Evolutionary conservation across 1,140 invertebrate genomes (phyloP).

Genomic region (Drosophila grimshawi): DNA sequence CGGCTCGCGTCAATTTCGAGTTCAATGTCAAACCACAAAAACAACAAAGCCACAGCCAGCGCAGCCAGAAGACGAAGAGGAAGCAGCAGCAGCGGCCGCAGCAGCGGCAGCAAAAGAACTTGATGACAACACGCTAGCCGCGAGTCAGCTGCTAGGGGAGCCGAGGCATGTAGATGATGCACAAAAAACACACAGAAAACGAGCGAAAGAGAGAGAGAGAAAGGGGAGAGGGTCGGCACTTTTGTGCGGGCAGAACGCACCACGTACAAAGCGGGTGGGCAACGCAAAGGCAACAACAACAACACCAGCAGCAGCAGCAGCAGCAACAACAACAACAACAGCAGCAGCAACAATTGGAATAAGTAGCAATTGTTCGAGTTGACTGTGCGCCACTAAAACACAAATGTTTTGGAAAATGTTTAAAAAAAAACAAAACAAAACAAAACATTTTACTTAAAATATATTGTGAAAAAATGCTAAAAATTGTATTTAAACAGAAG

Average conservation of each 20-base stretch:
- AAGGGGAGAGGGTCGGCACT: neutral
- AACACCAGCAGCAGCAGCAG: constrained; percentile 4
- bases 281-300: neutral
- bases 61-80: constrained; percentile 9
- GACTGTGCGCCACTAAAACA: too few relatives aligned
- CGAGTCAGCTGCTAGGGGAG: neutral
- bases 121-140: constrained; percentile 11
- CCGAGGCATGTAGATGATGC: constrained; percentile 7
- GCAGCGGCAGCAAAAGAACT: constrained; percentile 1
- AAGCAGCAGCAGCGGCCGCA: constrained; percentile 20
- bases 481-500: too few relatives aligned
- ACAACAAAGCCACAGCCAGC: constrained; percentile 33
- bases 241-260: constrained; percentile 22
- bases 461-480: too few relatives aligned
- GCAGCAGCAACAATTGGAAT: constrained; percentile 6
- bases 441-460: too few relatives aligned
- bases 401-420: too few relatives aligned
- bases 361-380: neutral
- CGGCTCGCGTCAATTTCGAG: constrained; percentile 78
- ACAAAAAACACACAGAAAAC: neutral
- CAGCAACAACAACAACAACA: constrained; percentile 14
- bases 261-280: neutral
- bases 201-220: neutral
- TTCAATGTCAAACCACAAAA: constrained; percentile 84
- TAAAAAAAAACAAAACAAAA: too few relatives aligned